Conservation (phyloP, 2,113 vertebrate species). For the Dolichallabes microphthalmus region DNA sequence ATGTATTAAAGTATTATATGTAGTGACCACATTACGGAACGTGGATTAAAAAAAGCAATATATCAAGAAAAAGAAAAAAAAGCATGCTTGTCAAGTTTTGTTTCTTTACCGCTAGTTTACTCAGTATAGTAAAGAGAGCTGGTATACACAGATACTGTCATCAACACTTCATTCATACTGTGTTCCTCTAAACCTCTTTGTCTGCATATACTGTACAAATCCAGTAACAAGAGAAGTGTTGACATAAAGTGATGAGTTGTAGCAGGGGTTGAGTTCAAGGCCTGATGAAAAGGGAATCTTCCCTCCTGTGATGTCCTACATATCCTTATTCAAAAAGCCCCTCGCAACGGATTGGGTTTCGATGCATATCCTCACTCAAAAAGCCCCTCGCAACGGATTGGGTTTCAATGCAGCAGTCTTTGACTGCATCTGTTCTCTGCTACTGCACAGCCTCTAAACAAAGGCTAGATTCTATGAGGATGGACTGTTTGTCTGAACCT, state of each 20-base stretch:
- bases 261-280: conserved; percentile 50
- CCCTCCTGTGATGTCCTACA: conserved; percentile 57
- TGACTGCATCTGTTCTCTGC: conserved; percentile 35
- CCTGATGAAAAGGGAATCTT: conserved; percentile 52
- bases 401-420: conserved; percentile 13
- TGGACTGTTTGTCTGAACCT: conserved; percentile 17
- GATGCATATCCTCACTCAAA: conserved; percentile 53
- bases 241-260: conserved; percentile 64
- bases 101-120: not conserved
- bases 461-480: not conserved
- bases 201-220: conserved; percentile 59
- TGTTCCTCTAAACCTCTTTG: conserved; percentile 58
- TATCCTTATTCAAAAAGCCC: conserved; percentile 55
- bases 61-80: not conserved
- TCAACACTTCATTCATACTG: conserved; percentile 36
- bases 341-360: conserved; percentile 32
- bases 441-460: conserved; percentile 27
- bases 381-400: conserved; percentile 43
- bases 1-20: not conserved
- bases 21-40: not conserved
- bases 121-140: not conserved
- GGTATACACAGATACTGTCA: conserved; percentile 39
- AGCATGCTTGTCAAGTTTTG: not conserved
- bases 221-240: conserved; percentile 60
- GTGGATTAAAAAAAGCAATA: not conserved